phyloP scores from a whole-genome alignment of 2,113 vertebrate genomes.

The Caretta caretta region DNA sequence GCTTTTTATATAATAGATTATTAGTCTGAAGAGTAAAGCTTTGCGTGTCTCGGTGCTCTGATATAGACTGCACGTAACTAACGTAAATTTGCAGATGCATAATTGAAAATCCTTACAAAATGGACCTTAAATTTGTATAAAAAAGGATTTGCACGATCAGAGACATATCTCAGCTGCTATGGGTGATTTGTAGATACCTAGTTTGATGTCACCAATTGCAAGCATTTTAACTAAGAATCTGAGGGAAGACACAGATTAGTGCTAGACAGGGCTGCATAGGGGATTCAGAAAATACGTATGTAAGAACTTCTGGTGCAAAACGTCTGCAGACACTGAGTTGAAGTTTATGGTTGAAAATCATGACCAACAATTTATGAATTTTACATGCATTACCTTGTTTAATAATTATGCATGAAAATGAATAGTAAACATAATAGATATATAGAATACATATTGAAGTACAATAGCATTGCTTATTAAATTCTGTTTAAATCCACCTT shows the following conservation, averaged over 20 bases:
- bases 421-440: not conserved
- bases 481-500: not conserved
- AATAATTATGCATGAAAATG: not conserved
- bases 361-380: not conserved
- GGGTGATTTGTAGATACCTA: not conserved
- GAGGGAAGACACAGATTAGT: not conserved
- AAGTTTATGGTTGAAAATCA: not conserved
- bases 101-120: conserved; percentile 7
- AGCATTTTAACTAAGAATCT: not conserved
- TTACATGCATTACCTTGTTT: not conserved
- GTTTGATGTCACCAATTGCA: not conserved
- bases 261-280: not conserved
- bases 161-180: not conserved
- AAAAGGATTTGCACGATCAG: conserved; percentile 16
- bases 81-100: not conserved
- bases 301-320: not conserved
- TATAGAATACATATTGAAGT: not conserved
- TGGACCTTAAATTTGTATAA: conserved; percentile 17
- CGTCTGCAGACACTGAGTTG: not conserved
- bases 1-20: not conserved
- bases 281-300: not conserved
- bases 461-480: not conserved
- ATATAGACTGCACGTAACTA: not conserved
- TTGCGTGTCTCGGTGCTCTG: not conserved
- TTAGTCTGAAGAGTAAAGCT: not conserved